Base-by-base conservation (phyloP, 2,113 vertebrate species). In the Hemiprocne comata region DNA sequence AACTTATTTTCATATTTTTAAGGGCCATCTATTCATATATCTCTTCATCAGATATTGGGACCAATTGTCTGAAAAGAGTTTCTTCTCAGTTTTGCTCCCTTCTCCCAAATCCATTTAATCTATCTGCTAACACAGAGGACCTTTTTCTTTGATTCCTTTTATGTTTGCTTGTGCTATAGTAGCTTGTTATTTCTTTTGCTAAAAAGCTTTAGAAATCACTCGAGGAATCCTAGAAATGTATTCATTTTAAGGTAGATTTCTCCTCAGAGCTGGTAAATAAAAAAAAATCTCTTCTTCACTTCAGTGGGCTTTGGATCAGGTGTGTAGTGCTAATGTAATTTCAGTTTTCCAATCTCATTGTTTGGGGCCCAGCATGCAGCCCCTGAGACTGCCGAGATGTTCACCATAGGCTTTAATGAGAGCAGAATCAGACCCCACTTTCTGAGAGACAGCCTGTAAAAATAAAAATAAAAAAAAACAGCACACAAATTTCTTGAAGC, bases 211-310 rank as follows among this genome's bases (percentile, higher is more conserved):
- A 77, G 85, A 84, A 92, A 88, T 80, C 88, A 88, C 94, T 90
- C 65, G 92, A 96, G 93, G 44, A 92, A 88, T 83, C 78, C 84
- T 55, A 71, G 55, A 67, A 91, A 91, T 74, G 23, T 83, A 86
- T 95, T 93, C 83, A 84, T 95, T 96, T 89, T 92, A 65, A 93
- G 69, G 50, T 71, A 86, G 72, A 48, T 94, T 80, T 87, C 62
- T 90, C 72, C 91, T 77, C 69, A 83, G 85, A 81, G 38, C 53
- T 64, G 12, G 21, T 67, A 94, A 91, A 93, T 60, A 72, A 53
- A 79, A 72, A 53, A 82, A 94, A 93, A 54, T 66, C 71, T 90
- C 65, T 62, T 58, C 78, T 84, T 81, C 51, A 76, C 74, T 84
- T 90, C 87, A 85, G 44, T 71, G 85, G 60, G 90, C 85, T 95